phyloP scores from a whole-genome alignment of 2,113 vertebrate genomes.

The Vidua chalybeata region DNA sequence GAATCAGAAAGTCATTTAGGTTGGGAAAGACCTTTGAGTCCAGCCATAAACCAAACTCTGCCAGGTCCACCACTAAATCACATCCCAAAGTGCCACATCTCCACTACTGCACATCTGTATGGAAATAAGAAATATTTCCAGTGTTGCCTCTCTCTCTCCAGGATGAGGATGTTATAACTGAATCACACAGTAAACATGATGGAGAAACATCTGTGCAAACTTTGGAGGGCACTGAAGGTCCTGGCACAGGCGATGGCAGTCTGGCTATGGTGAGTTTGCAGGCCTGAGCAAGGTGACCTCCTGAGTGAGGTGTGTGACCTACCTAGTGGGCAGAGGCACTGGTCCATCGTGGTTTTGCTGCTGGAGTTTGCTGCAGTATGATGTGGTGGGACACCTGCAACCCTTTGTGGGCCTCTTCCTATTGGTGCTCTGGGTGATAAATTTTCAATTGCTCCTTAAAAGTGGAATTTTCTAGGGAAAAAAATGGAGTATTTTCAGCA shows the following conservation, averaged over 20 bases:
- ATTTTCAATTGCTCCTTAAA: neutral
- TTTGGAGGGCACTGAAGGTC: neutral
- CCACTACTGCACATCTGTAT: neutral
- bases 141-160: slow-evolving; percentile 11
- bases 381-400: neutral
- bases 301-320: neutral
- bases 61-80: neutral
- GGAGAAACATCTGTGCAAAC: neutral
- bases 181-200: neutral
- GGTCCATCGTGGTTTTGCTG: neutral
- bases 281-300: neutral
- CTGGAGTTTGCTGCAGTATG: neutral
- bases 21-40: neutral
- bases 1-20: neutral
- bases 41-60: neutral
- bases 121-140: neutral
- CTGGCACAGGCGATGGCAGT: neutral
- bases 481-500: neutral
- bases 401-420: neutral
- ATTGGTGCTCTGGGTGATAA: neutral
- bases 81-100: neutral
- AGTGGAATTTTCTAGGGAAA: neutral
- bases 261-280: slow-evolving; percentile 42
- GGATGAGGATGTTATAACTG: slow-evolving; percentile 45
- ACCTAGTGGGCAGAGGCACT: neutral